A percentile compares a stretch with the other conserved stretches of the same genome.
These are phyloP conservation scores for Phoebastria nigripes DNA, from an alignment of 2,797 vertebrate species.

Conservation along the genomic window DNA sequence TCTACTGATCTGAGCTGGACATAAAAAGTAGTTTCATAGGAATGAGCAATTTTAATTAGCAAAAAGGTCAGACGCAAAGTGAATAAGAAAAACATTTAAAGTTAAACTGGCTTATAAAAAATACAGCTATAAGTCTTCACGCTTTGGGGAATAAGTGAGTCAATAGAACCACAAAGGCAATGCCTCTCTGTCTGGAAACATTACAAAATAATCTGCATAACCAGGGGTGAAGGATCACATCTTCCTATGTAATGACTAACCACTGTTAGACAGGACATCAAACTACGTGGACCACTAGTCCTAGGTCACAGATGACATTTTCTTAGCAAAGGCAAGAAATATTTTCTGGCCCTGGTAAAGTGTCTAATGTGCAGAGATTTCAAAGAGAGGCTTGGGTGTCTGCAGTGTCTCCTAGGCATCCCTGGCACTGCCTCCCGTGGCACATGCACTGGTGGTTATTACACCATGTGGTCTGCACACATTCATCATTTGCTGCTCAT, in stretches of 20 bases:
- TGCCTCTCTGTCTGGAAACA: background rate
- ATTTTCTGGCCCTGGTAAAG: background rate
- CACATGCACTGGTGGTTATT: background rate
- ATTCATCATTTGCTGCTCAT: background rate
- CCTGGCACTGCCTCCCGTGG: background rate
- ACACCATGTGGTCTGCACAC: background rate
- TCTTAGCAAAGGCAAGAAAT: background rate
- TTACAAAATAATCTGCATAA: background rate
- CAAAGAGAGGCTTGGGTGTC: background rate
- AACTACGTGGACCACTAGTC: background rate
- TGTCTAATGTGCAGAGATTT: background rate
- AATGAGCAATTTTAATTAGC: background rate
- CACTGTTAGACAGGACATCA: background rate
- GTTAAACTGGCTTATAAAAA: background rate
- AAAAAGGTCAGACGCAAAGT: background rate
- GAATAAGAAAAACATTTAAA: background rate
- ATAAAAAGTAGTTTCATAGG: background rate
- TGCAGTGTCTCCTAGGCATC: background rate
- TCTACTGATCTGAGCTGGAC: background rate
- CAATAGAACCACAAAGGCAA: background rate
- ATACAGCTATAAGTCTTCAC: background rate
- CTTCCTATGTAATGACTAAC: background rate
- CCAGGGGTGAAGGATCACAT: background rate
- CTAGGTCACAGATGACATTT: background rate
- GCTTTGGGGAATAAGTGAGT: background rate